A percentile compares a stretch with the other conserved stretches of the same genome.
phyloP scores from a whole-genome alignment of 2,113 vertebrate genomes.

The Myotis davidii region DNA sequence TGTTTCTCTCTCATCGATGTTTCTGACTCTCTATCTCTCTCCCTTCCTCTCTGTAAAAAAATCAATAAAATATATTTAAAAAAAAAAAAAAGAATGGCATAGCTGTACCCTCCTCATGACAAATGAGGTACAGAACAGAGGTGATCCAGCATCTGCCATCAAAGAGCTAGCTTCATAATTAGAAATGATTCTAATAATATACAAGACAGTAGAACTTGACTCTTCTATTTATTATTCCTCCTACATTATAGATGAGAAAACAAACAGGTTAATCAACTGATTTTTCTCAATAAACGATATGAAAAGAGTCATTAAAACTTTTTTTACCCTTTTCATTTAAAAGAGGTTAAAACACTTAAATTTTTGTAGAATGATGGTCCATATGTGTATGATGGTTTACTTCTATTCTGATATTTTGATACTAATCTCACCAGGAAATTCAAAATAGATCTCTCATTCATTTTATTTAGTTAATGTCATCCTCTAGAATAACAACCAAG shows the following conservation, averaged over 20 bases:
- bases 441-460: constrained; percentile 14
- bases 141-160: neutral
- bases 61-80: too few relatives aligned
- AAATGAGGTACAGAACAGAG: neutral
- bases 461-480: neutral
- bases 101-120: neutral
- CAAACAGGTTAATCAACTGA: neutral
- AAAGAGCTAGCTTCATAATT: neutral
- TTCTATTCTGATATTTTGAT: constrained; percentile 25
- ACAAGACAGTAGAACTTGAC: neutral
- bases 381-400: neutral
- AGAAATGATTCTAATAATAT: neutral
- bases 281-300: constrained; percentile 20
- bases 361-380: neutral
- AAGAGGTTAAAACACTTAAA: constrained; percentile 10
- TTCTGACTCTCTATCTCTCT: too few relatives aligned
- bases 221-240: neutral
- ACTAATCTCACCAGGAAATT: constrained; percentile 28
- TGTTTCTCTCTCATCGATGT: too few relatives aligned
- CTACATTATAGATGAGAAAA: neutral
- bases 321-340: neutral
- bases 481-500: constrained; percentile 15
- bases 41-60: too few relatives aligned
- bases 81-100: neutral
- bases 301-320: neutral